Conservation (phyloP, 2,888 invertebrate genomes). For the Rotaria socialis region DNA sequence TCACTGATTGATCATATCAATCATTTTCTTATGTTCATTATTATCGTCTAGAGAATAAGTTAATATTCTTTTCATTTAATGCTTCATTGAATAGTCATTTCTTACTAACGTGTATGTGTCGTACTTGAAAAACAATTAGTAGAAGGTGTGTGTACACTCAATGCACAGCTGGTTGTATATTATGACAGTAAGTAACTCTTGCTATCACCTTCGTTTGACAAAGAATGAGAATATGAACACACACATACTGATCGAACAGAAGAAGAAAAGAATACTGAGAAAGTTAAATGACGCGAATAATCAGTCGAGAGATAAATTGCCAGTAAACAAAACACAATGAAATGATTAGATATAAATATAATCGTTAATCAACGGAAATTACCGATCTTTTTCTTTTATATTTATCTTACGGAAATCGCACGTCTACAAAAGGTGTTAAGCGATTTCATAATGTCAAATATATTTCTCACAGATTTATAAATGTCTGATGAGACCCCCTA, state of each 20-base stretch:
- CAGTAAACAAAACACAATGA: not conserved
- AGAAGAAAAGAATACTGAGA: not conserved
- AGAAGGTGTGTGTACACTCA: not conserved
- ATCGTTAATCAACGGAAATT: not conserved
- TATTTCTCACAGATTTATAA: not conserved
- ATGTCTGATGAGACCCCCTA: slow-evolving; percentile 3
- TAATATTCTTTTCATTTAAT: not conserved
- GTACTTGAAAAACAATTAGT: slow-evolving; percentile 5
- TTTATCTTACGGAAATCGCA: not conserved
- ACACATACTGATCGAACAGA: not conserved
- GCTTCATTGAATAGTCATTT: not conserved
- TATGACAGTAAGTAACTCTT: not conserved
- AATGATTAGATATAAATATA: too few species aligned
- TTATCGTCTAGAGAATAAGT: not conserved
- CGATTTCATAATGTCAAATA: not conserved
- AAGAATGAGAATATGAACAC: not conserved
- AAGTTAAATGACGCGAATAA: not conserved
- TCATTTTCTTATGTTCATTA: not conserved
- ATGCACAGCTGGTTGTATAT: not conserved
- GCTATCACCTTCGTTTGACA: not conserved
- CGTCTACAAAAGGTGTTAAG: not conserved
- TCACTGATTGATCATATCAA: not conserved
- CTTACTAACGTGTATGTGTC: not conserved
- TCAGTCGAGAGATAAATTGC: not conserved
- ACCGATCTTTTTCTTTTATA: not conserved